phyloP scores from a whole-genome alignment of 2,113 vertebrate genomes.

The Takifugu bimaculatus region DNA sequence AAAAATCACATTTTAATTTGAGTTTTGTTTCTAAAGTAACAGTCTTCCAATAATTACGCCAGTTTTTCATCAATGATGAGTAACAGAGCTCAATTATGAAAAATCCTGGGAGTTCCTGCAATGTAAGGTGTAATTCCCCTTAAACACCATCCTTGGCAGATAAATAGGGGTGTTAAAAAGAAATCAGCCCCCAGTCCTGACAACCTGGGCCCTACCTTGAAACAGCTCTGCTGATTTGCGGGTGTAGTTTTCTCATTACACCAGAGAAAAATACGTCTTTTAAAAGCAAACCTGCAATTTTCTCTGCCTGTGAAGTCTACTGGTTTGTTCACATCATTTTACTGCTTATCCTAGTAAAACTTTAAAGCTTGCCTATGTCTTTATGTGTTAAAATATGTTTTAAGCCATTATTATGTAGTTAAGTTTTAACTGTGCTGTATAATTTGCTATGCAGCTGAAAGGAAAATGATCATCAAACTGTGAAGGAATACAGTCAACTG shows the following conservation, averaged over 20 bases:
- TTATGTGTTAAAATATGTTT: neutral
- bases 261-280: slow-evolving; percentile 59
- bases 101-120: slow-evolving; percentile 50
- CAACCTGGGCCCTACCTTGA: slow-evolving; percentile 45
- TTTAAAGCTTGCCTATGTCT: neutral
- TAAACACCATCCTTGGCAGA: slow-evolving; percentile 59
- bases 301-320: slow-evolving; percentile 38
- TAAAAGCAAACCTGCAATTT: slow-evolving; percentile 61
- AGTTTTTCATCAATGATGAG: slow-evolving; percentile 45
- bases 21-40: slow-evolving; percentile 37
- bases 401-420: too few species aligned
- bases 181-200: slow-evolving; percentile 35
- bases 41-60: slow-evolving; percentile 32
- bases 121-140: slow-evolving; percentile 64
- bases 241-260: slow-evolving; percentile 60
- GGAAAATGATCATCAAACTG: too few species aligned
- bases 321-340: slow-evolving; percentile 38
- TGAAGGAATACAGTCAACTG: too few species aligned
- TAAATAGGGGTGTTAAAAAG: slow-evolving; percentile 49
- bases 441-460: too few species aligned
- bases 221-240: slow-evolving; percentile 52
- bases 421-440: too few species aligned
- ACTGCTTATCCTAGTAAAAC: slow-evolving; percentile 6
- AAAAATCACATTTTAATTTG: slow-evolving; percentile 46
- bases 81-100: slow-evolving; percentile 53